phyloP scores from a whole-genome alignment of 35 echinoderm and acorn worm species.

The Lytechinus pictus region DNA sequence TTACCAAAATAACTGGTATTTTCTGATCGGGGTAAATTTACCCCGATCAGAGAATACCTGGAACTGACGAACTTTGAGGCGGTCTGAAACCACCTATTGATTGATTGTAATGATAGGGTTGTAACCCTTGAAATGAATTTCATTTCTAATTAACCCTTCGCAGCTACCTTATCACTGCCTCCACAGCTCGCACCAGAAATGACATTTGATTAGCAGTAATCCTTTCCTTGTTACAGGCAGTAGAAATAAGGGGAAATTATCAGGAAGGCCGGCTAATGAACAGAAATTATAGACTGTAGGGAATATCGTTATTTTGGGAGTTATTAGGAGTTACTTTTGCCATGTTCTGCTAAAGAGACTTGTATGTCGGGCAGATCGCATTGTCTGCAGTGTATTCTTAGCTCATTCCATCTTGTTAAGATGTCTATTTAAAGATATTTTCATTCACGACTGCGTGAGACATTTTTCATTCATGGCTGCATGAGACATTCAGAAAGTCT shows the following conservation, averaged over 20 bases:
- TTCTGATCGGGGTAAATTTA: too few species aligned
- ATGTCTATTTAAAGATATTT: not conserved
- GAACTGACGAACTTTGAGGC: too few species aligned
- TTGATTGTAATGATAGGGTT: not conserved
- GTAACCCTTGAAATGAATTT: not conserved
- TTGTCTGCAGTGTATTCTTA: not conserved
- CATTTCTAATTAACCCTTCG: not conserved
- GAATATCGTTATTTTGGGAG: not conserved
- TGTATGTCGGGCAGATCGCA: not conserved
- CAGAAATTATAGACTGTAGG: not conserved
- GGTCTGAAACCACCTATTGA: too few species aligned
- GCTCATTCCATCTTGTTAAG: not conserved
- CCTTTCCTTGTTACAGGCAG: not conserved
- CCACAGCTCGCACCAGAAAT: slow-evolving; percentile 27
- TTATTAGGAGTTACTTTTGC: not conserved
- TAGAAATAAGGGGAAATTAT: slow-evolving; percentile 21
- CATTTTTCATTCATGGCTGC: too few species aligned
- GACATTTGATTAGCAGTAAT: slow-evolving; percentile 37
- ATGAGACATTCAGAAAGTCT: not conserved
- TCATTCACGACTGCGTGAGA: not conserved
- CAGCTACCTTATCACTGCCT: slow-evolving; percentile 27
- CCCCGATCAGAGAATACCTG: too few species aligned
- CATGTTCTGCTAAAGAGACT: not conserved
- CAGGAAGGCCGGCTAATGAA: not conserved
- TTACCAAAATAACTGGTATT: too few species aligned